Base-by-base conservation (phyloP, 35 echinoderm and acorn worm species). In the Ophioderma brevispina region DNA sequence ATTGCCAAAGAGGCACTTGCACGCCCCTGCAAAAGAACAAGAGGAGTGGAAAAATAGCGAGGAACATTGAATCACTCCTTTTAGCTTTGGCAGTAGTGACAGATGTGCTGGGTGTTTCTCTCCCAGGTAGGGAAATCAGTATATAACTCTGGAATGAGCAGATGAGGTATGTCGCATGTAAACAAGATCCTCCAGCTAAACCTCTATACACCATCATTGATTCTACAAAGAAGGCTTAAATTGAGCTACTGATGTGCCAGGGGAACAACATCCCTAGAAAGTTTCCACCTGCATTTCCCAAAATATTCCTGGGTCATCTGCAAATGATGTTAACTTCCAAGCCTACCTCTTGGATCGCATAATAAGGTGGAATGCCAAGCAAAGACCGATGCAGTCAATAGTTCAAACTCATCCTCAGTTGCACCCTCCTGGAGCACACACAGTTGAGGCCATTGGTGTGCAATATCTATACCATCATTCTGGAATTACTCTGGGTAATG, bases 391-490 rank as follows among this genome's bases (percentile, higher is more conserved):
- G 6, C 37, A 85, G 87, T 52, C 75, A 33, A 46, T 77, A 8
- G 36, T 87, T 11, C 78, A 94, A 40, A 21, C 55, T 11, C 31
- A 49, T 18, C 42, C 34, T 32, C n/a, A 90, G 49, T 25, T 36
- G 75, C 89, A 40, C 40, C 85, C 43, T 81, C 87, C 25, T 39
- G 35, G 23, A 76, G 52, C 32, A 79, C 3, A 42, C 38, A 39
- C 86, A 86, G 95, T 84, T 40, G 95, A 97, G 81, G 70, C 81
- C 28, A 91, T 96, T 39, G 94, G 94, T 33, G 87, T 96, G 0
- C 90, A 96, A 42, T 96, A 93, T 55, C 82, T 96, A 13, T 93
- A 81, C 78, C 36, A 83, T 40, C 94, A 96, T 40, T 86, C 76
- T 21, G 77, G 75, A 46, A 42, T 49, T 25, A 32, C 50, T 0